Percentiles rank a stretch among this genome's conserved stretches.
Conservation (phyloP, 2,797 vertebrate genomes). For the Danio jaintianensis region DNA sequence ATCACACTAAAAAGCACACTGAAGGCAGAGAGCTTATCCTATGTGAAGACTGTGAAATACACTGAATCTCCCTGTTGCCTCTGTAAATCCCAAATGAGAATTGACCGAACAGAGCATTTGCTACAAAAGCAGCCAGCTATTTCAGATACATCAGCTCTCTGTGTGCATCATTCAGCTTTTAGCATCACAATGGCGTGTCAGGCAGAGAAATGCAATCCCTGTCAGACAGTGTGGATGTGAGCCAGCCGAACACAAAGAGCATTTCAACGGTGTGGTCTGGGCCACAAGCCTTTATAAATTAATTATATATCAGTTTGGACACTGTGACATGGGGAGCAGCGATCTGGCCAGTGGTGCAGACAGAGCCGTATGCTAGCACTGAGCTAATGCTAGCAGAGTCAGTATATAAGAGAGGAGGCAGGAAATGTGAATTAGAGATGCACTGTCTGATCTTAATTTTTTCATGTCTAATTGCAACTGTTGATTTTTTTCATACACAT, state of each 20-base stretch:
- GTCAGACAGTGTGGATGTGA: constrained; percentile 71
- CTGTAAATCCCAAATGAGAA: constrained; percentile 21
- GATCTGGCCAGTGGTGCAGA: constrained; percentile 53
- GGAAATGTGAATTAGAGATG: not conserved
- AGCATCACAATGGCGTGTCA: constrained; percentile 65
- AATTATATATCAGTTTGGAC: constrained; percentile 75
- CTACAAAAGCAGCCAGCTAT: constrained; percentile 64
- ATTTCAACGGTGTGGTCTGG: constrained; percentile 72
- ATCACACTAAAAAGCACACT: no score
- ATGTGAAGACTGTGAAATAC: constrained; percentile 43
- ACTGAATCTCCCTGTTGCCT: constrained; percentile 46
- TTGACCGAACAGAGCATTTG: constrained; percentile 57
- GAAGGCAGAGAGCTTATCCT: constrained; percentile 18
- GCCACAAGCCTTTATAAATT: constrained; percentile 76
- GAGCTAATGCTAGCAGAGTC: constrained; percentile 59
- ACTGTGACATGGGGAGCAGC: constrained; percentile 70
- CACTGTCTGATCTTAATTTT: no score
- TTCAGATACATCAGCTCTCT: constrained; percentile 64
- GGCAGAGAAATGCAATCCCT: constrained; percentile 71
- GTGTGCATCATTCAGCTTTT: constrained; percentile 71
- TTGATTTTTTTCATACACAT: no score
- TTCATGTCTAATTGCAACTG: no score
- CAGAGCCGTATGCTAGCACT: constrained; percentile 66
- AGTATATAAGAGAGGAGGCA: not conserved
- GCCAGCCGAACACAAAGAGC: constrained; percentile 66